Base-by-base conservation (phyloP, 1,140 invertebrate species). In the Heterodera schachtii region DNA sequence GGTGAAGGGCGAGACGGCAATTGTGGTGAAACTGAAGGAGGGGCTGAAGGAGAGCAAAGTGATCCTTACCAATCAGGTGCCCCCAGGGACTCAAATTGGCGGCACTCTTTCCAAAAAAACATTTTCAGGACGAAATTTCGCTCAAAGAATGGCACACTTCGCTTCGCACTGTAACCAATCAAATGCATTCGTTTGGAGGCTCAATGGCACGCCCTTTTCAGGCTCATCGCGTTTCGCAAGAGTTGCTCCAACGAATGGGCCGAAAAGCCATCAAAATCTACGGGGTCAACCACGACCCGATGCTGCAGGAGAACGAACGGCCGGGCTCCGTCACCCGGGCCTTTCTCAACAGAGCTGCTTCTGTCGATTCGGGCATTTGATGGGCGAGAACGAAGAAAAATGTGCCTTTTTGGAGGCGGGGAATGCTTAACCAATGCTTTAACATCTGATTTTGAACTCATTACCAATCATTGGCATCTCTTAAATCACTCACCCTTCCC, bases 181-280 rank as follows among this genome's bases (percentile, higher is more conserved):
- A 43, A 69, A 66, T 16, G 4, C 67, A 19, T 64, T 67, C 31
- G 11, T 41, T 8, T 16, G 11, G 21, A 67, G 43, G 7, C 31
- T 13, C 66, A 66, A 21, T 31, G 7, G 21, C n/a, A n/a, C 67
- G 2, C 21, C 31, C 41, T 46, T 41, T 70, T 3, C 31, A 78
- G 77, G 95, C 96, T 31, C 95, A 97, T 92, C 96, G 96, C 91
- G 93, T 94, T 88, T 96, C 95, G 0, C 93, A 94, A 90, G 96
- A 98, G 90, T 92, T 98, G 82, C 92, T 98, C 3, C 94, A 94
- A 21, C 95, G 93, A 52, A 97, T 97, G 94, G 95, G 95, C n/a
- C 93, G 94, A 87, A 98, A 98, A 91, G 96, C 95, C 64, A 95
- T 95, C 71, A 96, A 96, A 92, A 97, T 98, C 84, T 97, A 97